Base-by-base conservation (phyloP, 2,797 vertebrate species). In the Sebastes hopkinsi region DNA sequence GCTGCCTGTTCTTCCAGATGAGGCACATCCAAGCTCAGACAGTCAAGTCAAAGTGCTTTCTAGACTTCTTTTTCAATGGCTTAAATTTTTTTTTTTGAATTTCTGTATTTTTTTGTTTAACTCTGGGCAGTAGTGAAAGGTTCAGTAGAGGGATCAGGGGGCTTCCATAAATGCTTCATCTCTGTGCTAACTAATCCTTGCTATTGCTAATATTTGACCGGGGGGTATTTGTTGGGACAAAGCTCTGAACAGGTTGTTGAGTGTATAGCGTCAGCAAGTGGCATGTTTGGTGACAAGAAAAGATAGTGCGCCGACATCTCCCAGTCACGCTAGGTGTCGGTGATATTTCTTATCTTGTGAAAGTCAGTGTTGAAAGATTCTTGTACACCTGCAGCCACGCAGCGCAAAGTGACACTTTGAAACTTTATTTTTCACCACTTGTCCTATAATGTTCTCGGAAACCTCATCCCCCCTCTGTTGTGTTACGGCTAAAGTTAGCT, bases 331-430 rank as follows among this genome's bases (percentile, higher is more conserved):
- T 52, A 36, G 69, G 79, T 88, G 85, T 87, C 65, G 62, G 46
- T 18, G 85, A 88, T 87, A 87, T 90, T 91, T 90, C 84, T 93
- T 92, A 94, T 92, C 92, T 92, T 32, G 30, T 9, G 73, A 77
- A 58, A 84, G 82, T 83, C 65, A 2, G n/a, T 73, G 93, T 70
- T 94, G 91, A 93, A 85, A 88, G 93, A 87, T 20, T 54, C 27
- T 38, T 25, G 56, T 72, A 79, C 75, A 80, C 87, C 80, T 79
- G 73, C 10, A 4, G 68, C 25, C 38, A 38, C 3, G 4, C 10
- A 42, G 55, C 29, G 66, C 61, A 61, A 13, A 69, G 69, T 38
- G 75, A 62, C 79, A 56, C 67, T 46, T 68, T 65, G 22, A 82
- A 72, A 81, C 59, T 50, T 65, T 68, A 65, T 79, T 86, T 85